Conservation (phyloP, 2,113 vertebrate genomes). For the Phalacrocorax aristotelis region DNA sequence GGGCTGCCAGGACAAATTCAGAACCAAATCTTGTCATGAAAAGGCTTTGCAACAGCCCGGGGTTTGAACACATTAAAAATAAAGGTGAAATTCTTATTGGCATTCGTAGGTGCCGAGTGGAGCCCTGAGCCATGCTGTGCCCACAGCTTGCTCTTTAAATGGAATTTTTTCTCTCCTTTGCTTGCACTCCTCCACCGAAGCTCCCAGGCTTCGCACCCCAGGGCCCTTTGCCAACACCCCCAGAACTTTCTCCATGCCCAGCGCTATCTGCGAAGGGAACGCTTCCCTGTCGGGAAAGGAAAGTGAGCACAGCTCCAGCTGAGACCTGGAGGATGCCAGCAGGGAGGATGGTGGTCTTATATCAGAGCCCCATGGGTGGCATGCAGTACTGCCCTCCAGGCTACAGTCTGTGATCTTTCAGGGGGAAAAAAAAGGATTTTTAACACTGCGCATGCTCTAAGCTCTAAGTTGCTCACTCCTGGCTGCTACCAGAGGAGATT, state of each 20-base stretch:
- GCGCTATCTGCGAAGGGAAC: not conserved
- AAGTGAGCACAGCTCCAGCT: not conserved
- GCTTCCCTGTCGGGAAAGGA: not conserved
- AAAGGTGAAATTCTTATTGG: not conserved
- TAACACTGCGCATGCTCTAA: not conserved
- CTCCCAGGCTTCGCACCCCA: not conserved
- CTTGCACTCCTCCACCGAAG: not conserved
- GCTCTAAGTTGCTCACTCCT: not conserved
- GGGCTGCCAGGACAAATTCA: not conserved
- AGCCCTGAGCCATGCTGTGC: not conserved
- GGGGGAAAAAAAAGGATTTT: not conserved
- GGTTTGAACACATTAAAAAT: not conserved
- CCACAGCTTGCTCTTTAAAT: not conserved
- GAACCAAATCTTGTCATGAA: not conserved
- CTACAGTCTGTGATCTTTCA: not conserved
- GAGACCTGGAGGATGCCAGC: not conserved
- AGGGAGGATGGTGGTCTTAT: not conserved
- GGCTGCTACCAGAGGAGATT: not conserved
- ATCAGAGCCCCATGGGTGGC: rapidly evolving
- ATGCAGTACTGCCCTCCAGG: not conserved
- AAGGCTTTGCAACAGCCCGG: not conserved
- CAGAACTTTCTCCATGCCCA: not conserved
- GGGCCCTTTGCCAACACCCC: not conserved
- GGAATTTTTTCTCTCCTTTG: not conserved
- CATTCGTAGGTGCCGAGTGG: rapidly evolving